These are phyloP conservation scores for Batillaria attramentaria DNA, from an alignment of 1,140 invertebrate genomes.

Conservation along the genomic window DNA sequence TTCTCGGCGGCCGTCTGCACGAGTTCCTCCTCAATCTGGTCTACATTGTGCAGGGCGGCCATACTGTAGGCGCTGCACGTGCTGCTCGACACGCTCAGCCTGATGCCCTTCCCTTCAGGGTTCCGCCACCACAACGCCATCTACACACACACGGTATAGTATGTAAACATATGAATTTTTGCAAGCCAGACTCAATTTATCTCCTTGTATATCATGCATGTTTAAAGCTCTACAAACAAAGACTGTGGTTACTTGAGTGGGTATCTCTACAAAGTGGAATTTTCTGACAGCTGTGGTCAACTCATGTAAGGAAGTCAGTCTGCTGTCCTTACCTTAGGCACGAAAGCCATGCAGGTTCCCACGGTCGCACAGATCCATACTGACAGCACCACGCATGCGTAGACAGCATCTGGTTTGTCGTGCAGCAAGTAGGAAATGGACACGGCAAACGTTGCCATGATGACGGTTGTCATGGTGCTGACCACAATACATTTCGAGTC, in stretches of 20 bases:
- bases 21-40: constrained; percentile 51
- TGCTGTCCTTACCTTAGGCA: constrained; percentile 80
- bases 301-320: not conserved
- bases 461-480: constrained; percentile 49
- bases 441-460: constrained; percentile 43
- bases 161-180: no score
- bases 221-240: not conserved
- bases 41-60: constrained; percentile 17
- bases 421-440: constrained; percentile 48
- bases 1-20: constrained; percentile 52
- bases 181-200: no score
- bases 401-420: constrained; percentile 55
- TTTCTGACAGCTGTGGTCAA: no score
- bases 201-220: no score
- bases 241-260: not conserved
- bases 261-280: not conserved
- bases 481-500: constrained; percentile 57
- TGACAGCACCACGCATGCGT: constrained; percentile 45
- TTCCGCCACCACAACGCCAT: constrained; percentile 49
- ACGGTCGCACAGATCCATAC: constrained; percentile 80
- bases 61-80: constrained; percentile 26
- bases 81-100: constrained; percentile 34
- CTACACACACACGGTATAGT: constrained; percentile 22
- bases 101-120: constrained; percentile 36
- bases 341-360: constrained; percentile 85